Evolutionary conservation across 2,113 vertebrate species (phyloP), one percentile per base, ranked within the genome.

Genomic region (Notarius quadriscutis): DNA sequence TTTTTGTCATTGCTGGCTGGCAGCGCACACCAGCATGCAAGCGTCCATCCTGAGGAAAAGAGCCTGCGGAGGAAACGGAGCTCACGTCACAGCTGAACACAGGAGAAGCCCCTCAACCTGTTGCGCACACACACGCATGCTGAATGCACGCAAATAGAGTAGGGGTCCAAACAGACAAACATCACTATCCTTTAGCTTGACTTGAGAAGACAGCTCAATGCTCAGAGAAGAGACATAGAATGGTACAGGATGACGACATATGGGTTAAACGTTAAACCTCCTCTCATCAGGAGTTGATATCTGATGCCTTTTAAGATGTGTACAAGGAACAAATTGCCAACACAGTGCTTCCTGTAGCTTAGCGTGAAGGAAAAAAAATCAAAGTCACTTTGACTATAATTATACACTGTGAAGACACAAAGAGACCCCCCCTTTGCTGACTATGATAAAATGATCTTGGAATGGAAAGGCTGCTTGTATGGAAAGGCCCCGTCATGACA

Each of bases 1-100:
- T 96, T 96, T 94, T 92, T 93, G 94, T 94, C 92, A 14, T 91
- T 92, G 89, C 81, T 85, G 89, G 92, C 90, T 92, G 86, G 87
- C 92, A 88, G 90, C 87, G 88, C 90, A 87, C 88, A 57, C 72
- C 79, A 90, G 92, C 91, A 90, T 82, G 82, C 83, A 90, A 86
- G 88, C 27, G 89, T 94, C 91, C 94, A 95, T 96, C 95, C 95
- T 96, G 94, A 95, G 95, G 95, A 96, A 93, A 85, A 84, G 81
- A 83, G 87, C 80, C 84, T 88, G 86, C 9, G 80, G 50, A 91
- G 91, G 91, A 90, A 95, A 88, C 89, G 15, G 20, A 87, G 88
- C 89, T 91, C 85, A 91, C 93, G 92, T 95, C 94, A 96, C 87
- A 50, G 75, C 15, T 57, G 83, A 65, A 20, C 62, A 85, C 81